Percentiles rank a stretch among this genome's conserved stretches.
Evolutionary conservation across 1,140 invertebrate genomes (phyloP).

Genomic region (Calliopsis andreniformis): DNA sequence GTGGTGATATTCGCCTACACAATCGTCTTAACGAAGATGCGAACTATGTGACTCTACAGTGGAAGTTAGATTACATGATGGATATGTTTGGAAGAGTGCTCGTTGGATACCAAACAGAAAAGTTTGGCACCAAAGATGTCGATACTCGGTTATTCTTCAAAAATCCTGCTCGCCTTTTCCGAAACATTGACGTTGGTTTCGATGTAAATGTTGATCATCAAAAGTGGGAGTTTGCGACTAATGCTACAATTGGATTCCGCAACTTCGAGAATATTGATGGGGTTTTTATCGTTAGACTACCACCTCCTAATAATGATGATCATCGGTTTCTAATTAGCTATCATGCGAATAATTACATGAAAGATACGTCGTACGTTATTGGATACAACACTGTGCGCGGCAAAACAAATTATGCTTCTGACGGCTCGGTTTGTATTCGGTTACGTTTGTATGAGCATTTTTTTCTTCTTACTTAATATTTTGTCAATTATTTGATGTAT

Average conservation of each 20-base stretch:
- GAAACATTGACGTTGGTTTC: conserved; percentile 80
- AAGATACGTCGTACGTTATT: conserved; percentile 77
- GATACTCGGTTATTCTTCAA: conserved; percentile 79
- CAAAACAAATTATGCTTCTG: conserved; percentile 77
- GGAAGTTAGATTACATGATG: conserved; percentile 67
- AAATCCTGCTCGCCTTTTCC: conserved; percentile 81
- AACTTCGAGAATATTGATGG: conserved; percentile 81
- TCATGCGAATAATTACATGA: conserved; percentile 71
- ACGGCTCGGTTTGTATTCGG: conserved; percentile 73
- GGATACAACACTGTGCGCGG: conserved; percentile 81
- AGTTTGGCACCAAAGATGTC: conserved; percentile 78
- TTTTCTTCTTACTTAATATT: background rate
- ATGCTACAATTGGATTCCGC: conserved; percentile 81
- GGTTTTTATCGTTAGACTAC: conserved; percentile 82
- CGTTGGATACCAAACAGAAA: conserved; percentile 56
- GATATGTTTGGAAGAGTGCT: conserved; percentile 72
- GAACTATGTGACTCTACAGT: conserved; percentile 56
- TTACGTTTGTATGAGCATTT: background rate
- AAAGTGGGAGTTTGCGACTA: conserved; percentile 83
- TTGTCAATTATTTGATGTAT: conserved; percentile 6
- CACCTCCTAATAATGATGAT: conserved; percentile 84
- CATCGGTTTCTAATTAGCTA: conserved; percentile 83
- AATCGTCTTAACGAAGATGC: conserved; percentile 67
- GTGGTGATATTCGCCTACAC: conserved; percentile 63
- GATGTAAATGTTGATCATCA: conserved; percentile 82